A percentile compares a stretch with the other conserved stretches of the same genome.
Conservation (phyloP, 2,797 vertebrate species). For the Botia kubotai region DNA sequence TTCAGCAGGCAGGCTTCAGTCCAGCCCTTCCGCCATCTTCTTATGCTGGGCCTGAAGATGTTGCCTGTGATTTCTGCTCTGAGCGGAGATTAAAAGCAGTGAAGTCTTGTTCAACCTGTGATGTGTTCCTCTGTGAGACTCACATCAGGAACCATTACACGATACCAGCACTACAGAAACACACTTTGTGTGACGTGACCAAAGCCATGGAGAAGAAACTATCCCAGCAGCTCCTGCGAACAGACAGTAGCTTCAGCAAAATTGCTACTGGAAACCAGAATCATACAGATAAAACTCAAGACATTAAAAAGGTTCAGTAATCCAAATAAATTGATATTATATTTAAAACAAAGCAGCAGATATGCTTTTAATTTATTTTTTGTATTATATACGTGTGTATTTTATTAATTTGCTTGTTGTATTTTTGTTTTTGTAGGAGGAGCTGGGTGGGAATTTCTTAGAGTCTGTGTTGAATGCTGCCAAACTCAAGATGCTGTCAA, state of each 20-base stretch:
- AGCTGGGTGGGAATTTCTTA: neutral
- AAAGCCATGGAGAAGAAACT: neutral
- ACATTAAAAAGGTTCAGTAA: neutral
- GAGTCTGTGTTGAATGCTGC: too few relatives aligned
- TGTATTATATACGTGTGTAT: too few relatives aligned
- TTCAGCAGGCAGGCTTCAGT: slow-evolving; percentile 21
- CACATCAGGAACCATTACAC: slow-evolving; percentile 41
- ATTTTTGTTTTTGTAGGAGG: slow-evolving; percentile 9
- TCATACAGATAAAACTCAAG: neutral
- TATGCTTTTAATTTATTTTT: too few relatives aligned
- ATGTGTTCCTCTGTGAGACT: neutral
- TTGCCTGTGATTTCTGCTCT: slow-evolving; percentile 51
- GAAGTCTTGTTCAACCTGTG: slow-evolving; percentile 66
- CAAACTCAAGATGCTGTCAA: neutral
- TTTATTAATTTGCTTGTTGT: neutral
- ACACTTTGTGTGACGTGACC: slow-evolving; percentile 29
- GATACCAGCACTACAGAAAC: slow-evolving; percentile 30
- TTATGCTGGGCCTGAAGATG: slow-evolving; percentile 21
- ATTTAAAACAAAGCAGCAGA: too few relatives aligned
- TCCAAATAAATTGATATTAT: too few relatives aligned
- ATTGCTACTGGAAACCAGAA: neutral
- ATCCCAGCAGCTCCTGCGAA: too few relatives aligned
- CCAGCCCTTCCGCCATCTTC: slow-evolving; percentile 1
- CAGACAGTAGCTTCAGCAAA: neutral
- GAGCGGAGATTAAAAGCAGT: slow-evolving; percentile 55